phyloP scores from a whole-genome alignment of 2,113 vertebrate species.

The Rutilus rutilus region DNA sequence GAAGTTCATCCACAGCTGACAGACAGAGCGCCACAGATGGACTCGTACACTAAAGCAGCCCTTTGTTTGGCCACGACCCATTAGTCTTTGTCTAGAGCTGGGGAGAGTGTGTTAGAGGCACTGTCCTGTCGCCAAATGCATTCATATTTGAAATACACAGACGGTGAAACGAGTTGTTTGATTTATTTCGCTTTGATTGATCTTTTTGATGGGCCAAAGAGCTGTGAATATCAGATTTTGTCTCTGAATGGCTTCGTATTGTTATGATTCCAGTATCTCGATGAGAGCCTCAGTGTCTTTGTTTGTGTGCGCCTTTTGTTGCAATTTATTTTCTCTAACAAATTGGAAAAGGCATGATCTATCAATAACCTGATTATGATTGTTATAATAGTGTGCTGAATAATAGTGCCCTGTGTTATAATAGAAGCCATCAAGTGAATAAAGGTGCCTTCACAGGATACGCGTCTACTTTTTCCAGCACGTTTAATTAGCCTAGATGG shows the following conservation, averaged over 20 bases:
- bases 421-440: neutral
- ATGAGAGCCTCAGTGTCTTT: neutral
- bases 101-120: conserved; percentile 7
- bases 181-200: neutral
- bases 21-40: conserved; percentile 4
- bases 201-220: neutral
- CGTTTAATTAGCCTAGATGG: neutral
- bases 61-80: conserved; percentile 24
- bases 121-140: neutral
- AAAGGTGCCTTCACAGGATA: neutral
- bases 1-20: conserved; percentile 31
- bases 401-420: neutral
- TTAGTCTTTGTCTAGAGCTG: conserved; percentile 27
- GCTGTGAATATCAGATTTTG: neutral
- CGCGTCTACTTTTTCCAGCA: neutral
- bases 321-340: neutral
- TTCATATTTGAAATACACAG: conserved; percentile 6
- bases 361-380: neutral
- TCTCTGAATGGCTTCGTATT: neutral
- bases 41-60: neutral
- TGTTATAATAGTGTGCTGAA: neutral
- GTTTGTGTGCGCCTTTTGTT: neutral
- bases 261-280: neutral
- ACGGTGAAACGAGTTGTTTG: neutral
- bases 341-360: neutral